phyloP scores from a whole-genome alignment of 64 coral and sea anemone genomes.

The Pocillopora verrucosa region DNA sequence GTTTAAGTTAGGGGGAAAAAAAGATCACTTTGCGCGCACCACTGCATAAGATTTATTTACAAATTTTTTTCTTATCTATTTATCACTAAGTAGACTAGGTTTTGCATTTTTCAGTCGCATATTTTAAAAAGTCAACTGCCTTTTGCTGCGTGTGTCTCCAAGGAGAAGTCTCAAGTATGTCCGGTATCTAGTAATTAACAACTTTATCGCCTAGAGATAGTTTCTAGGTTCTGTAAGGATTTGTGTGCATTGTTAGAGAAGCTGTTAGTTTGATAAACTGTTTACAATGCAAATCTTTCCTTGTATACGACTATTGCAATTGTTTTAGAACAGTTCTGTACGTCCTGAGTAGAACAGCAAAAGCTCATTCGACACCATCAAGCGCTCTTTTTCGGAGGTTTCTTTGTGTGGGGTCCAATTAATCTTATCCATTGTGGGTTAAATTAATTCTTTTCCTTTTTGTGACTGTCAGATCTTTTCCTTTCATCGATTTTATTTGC shows the following conservation, averaged over 20 bases:
- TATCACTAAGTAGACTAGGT: neutral
- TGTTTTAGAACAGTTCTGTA: neutral
- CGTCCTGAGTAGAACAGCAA: neutral
- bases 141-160: constrained; percentile 32
- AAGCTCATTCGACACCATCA: neutral
- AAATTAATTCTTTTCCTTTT: neutral
- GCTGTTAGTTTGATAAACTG: constrained; percentile 12
- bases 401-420: neutral
- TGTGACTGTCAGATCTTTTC: neutral
- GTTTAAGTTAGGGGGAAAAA: neutral
- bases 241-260: constrained; percentile 1
- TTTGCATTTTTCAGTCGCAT: neutral
- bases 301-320: neutral
- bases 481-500: neutral
- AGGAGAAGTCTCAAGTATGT: constrained; percentile 27
- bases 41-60: constrained; percentile 8
- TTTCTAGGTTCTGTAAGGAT: neutral
- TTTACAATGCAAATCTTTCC: constrained; percentile 40
- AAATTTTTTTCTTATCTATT: constrained; percentile 15
- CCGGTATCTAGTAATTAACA: constrained; percentile 38
- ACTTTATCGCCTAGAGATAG: constrained; percentile 7
- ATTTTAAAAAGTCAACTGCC: neutral
- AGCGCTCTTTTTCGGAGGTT: neutral
- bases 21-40: neutral
- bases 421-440: neutral